phyloP scores from a whole-genome alignment of 2,797 vertebrate genomes.

The Coluber constrictor region DNA sequence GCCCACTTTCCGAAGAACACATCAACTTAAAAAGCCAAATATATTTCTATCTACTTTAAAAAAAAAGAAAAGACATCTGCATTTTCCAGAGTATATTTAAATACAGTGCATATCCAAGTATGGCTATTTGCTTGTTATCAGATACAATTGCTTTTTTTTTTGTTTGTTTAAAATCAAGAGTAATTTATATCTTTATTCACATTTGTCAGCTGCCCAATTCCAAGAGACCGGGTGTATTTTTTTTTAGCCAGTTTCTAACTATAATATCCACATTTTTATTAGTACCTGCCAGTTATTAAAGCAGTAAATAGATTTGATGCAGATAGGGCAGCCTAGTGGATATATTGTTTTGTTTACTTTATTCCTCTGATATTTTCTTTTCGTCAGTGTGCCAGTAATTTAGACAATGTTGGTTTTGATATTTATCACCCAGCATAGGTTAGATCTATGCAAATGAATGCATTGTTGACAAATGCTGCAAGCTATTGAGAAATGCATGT shows the following conservation, averaged over 20 bases:
- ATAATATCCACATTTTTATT: neutral
- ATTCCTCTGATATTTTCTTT: neutral
- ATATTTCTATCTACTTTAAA: slow-evolving; percentile 41
- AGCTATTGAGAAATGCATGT: neutral
- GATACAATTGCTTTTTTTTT: neutral
- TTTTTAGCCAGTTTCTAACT: neutral
- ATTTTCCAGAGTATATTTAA: slow-evolving; percentile 61
- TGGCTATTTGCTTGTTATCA: neutral
- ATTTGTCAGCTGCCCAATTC: neutral
- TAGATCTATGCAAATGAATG: slow-evolving; percentile 21
- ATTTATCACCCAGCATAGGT: neutral
- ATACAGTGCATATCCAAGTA: neutral
- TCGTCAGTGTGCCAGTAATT: neutral
- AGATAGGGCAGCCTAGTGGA: neutral
- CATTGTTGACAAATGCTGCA: neutral
- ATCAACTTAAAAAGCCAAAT: slow-evolving; percentile 42
- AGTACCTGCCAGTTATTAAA: slow-evolving; percentile 41
- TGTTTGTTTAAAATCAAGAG: neutral
- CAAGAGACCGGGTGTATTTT: neutral
- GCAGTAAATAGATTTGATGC: neutral
- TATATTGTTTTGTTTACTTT: neutral
- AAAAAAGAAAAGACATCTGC: neutral
- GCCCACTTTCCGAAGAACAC: slow-evolving; percentile 46
- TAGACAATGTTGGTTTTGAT: neutral
- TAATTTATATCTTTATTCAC: neutral